phyloP scores from a whole-genome alignment of 2,888 invertebrate species.

The Amphiduros pacificus region DNA sequence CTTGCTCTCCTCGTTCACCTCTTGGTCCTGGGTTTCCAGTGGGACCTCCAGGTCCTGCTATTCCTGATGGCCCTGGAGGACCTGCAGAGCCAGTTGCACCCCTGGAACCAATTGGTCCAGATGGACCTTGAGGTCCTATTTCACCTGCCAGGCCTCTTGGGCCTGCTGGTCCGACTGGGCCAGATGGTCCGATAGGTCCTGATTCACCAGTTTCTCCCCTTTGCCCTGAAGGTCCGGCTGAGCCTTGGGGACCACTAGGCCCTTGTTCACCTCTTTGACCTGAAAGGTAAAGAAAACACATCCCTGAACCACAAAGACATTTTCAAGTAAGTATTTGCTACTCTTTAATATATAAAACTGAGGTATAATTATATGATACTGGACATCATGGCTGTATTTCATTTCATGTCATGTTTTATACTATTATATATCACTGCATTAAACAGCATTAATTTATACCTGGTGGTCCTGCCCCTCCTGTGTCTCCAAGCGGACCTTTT shows the following conservation, averaged over 20 bases:
- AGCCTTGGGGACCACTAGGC: conserved; percentile 4
- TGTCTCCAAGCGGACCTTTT: conserved; percentile 18
- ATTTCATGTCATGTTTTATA: too few relatives aligned
- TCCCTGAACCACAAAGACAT: too few relatives aligned
- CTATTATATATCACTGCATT: too few relatives aligned
- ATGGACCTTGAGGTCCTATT: conserved; percentile 16
- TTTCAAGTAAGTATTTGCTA: too few relatives aligned
- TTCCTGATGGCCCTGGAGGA: conserved; percentile 11
- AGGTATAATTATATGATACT: too few relatives aligned
- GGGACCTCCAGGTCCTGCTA: not conserved
- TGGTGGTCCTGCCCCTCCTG: too few relatives aligned
- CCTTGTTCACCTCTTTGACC: conserved; percentile 23
- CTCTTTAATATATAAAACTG: too few relatives aligned
- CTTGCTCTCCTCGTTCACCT: conserved; percentile 20
- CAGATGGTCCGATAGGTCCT: conserved; percentile 13
- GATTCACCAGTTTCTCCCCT: conserved; percentile 14
- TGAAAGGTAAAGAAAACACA: not conserved
- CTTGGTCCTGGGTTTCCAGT: not conserved
- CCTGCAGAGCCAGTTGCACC: conserved; percentile 13
- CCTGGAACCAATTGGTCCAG: conserved; percentile 10
- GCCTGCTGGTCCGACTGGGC: conserved; percentile 19
- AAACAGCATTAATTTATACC: too few relatives aligned
- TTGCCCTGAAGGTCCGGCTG: conserved; percentile 10
- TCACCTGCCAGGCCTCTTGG: conserved; percentile 5
- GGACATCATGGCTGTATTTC: too few relatives aligned